phyloP scores from a whole-genome alignment of 1,140 invertebrate species.

The Centruroides vittatus region DNA sequence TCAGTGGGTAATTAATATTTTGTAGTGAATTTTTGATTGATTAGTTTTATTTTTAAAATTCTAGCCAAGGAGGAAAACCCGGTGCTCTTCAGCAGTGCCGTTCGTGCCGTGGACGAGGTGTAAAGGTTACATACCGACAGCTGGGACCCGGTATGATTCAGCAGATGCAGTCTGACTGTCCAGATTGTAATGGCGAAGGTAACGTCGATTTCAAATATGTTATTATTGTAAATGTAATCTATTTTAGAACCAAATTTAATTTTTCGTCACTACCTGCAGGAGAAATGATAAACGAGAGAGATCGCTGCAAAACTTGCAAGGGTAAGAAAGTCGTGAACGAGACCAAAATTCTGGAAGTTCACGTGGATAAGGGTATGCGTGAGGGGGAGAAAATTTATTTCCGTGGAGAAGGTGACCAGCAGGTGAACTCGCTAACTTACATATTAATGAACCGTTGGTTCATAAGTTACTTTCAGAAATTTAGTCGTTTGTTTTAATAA shows the following conservation, averaged over 20 bases:
- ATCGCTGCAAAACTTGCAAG: conserved; percentile 60
- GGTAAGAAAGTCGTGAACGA: conserved; percentile 37
- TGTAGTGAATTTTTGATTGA: too few relatives aligned
- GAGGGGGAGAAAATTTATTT: conserved; percentile 38
- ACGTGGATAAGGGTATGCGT: conserved; percentile 40
- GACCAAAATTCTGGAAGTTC: conserved; percentile 41
- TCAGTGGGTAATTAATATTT: too few relatives aligned
- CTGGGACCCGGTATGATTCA: conserved; percentile 36
- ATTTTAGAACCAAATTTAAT: not conserved
- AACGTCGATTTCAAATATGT: not conserved
- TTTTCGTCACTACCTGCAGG: conserved; percentile 24
- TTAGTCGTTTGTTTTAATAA: too few relatives aligned
- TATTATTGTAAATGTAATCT: not conserved
- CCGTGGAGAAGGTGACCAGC: conserved; percentile 41
- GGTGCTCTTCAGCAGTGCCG: conserved; percentile 24
- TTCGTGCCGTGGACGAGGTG: conserved; percentile 30
- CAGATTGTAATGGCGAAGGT: conserved; percentile 46
- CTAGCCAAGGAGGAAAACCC: conserved; percentile 26
- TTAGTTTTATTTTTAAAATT: too few relatives aligned
- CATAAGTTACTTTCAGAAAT: too few relatives aligned
- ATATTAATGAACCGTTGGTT: too few relatives aligned
- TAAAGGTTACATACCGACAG: conserved; percentile 28
- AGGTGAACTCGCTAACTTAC: conserved; percentile 25
- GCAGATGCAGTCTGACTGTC: conserved; percentile 33
- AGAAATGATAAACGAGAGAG: conserved; percentile 57